Percentiles rank a stretch among this genome's conserved stretches.
Conservation (phyloP, 2,113 vertebrate species). For the Montifringilla adamsi region DNA sequence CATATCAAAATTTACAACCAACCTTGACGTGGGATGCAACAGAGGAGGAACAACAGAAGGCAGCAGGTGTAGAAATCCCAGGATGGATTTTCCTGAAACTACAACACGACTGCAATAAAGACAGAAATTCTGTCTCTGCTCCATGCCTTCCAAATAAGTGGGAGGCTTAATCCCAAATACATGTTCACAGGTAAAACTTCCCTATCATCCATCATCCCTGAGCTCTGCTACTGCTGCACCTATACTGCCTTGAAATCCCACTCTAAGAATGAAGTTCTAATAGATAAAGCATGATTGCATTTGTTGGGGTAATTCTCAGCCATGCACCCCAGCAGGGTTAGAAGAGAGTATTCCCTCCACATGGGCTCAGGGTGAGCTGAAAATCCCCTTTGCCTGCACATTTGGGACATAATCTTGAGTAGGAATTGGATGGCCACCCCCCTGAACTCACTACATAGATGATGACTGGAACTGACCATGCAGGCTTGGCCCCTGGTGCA, state of each 20-base stretch:
- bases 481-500: neutral
- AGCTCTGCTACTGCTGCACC: neutral
- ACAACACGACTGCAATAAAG: neutral
- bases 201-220: neutral
- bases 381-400: neutral
- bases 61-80: neutral
- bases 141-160: neutral
- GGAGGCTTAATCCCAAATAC: neutral
- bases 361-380: neutral
- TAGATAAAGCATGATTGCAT: neutral
- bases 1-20: neutral
- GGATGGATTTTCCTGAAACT: neutral
- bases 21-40: neutral
- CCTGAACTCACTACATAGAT: neutral
- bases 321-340: accelerated
- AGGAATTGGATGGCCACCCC: neutral
- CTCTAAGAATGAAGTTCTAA: neutral
- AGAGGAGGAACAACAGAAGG: neutral
- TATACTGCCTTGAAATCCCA: neutral
- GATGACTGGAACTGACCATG: neutral
- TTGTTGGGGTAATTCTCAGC: neutral
- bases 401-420: neutral
- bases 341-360: neutral
- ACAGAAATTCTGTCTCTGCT: neutral
- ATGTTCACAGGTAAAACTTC: neutral